Conservation (phyloP, 2,113 vertebrate species). For the Menidia beryllina region DNA sequence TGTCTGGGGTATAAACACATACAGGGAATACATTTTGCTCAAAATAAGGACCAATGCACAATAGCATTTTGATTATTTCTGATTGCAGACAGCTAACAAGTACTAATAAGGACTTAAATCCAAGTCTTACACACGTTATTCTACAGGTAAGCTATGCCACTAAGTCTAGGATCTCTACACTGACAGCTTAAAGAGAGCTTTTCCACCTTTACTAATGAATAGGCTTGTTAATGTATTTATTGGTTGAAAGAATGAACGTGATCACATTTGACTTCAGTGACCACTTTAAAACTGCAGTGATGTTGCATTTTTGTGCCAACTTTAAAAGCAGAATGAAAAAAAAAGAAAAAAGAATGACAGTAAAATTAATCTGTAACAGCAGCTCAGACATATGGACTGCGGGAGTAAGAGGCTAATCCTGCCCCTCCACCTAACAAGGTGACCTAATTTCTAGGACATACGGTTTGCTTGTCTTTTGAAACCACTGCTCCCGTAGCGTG, state of each 20-base stretch:
- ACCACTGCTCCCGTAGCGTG: constrained; percentile 35
- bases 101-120: constrained; percentile 34
- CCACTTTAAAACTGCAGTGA: not conserved
- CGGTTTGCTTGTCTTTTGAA: constrained; percentile 55
- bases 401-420: constrained; percentile 78
- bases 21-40: constrained; percentile 6
- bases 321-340: constrained; percentile 36
- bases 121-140: constrained; percentile 29
- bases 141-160: constrained; percentile 49
- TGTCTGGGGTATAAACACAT: constrained; percentile 14
- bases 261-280: too few species aligned
- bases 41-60: not conserved
- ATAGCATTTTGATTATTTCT: constrained; percentile 11
- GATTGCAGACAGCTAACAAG: constrained; percentile 17
- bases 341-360: constrained; percentile 60
- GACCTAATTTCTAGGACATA: constrained; percentile 74
- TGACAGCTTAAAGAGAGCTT: constrained; percentile 57
- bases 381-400: constrained; percentile 76
- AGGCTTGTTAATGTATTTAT: not conserved
- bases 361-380: constrained; percentile 64
- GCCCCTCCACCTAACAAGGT: constrained; percentile 70
- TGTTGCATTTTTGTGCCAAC: not conserved
- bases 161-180: constrained; percentile 47
- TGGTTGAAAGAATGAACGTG: not conserved
- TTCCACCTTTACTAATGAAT: constrained; percentile 33